phyloP scores from a whole-genome alignment of 2,113 vertebrate genomes.

The Salminus brasiliensis region DNA sequence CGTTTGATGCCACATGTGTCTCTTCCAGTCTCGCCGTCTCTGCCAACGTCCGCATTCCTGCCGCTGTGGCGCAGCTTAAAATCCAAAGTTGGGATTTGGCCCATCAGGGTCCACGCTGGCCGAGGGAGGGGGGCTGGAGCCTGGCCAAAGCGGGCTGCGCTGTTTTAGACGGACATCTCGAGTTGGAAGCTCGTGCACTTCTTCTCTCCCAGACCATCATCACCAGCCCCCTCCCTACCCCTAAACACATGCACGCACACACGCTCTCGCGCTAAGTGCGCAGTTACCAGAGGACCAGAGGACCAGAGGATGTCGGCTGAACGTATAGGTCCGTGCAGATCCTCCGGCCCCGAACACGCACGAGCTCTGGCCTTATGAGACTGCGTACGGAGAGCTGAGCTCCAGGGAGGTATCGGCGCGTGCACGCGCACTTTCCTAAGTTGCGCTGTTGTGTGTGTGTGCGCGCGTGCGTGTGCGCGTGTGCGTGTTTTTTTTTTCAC shows the following conservation, averaged over 20 bases:
- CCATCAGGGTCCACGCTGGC: neutral
- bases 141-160: neutral
- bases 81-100: conserved; percentile 78
- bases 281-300: conserved; percentile 18
- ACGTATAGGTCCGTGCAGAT: neutral
- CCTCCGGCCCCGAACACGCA: neutral
- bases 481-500: conserved; percentile 43
- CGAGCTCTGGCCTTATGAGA: no score
- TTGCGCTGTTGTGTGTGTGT: conserved; percentile 40
- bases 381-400: no score
- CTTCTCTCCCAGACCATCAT: neutral
- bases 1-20: conserved; percentile 64
- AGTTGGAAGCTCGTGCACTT: neutral
- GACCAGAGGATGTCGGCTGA: conserved; percentile 22
- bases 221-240: neutral
- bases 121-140: neutral
- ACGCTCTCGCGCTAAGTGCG: conserved; percentile 28
- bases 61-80: conserved; percentile 85
- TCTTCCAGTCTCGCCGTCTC: conserved; percentile 42
- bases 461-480: no score
- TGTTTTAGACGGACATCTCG: neutral
- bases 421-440: conserved; percentile 38
- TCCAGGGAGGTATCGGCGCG: no score
- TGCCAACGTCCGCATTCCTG: conserved; percentile 84
- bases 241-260: neutral